These are phyloP conservation scores for Gorsachius magnificus DNA, from an alignment of 2,797 vertebrate species.

Conservation along the genomic window DNA sequence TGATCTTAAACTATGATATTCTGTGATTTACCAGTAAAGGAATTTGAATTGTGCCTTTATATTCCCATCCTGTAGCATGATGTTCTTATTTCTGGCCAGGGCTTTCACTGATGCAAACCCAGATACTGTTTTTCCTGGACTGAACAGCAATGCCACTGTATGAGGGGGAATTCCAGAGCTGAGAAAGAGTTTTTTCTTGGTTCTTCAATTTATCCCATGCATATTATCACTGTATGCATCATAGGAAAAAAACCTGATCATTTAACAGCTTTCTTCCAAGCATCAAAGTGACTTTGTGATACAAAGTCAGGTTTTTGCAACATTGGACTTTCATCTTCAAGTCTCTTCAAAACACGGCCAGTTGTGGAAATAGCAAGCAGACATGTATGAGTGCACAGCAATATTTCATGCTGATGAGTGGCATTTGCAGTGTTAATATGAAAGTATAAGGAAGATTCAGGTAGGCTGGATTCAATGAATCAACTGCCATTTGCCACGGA, in stretches of 20 bases:
- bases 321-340: neutral
- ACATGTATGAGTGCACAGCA: neutral
- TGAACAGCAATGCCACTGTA: neutral
- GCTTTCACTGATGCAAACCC: neutral
- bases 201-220: neutral
- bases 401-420: neutral
- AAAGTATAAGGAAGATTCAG: neutral
- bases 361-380: neutral
- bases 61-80: neutral
- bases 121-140: neutral
- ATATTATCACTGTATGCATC: neutral
- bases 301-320: neutral
- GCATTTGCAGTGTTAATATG: accelerated
- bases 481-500: neutral
- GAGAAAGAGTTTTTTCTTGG: neutral
- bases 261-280: neutral
- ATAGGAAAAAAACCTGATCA: neutral
- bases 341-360: neutral
- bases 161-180: neutral
- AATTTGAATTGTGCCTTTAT: neutral
- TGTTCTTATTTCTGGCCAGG: neutral
- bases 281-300: neutral
- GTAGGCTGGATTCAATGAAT: neutral
- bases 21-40: slow-evolving; percentile 12
- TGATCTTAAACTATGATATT: neutral